Evolutionary conservation across 1,140 invertebrate genomes (phyloP), one percentile per base, ranked within the genome.

Genomic region (Lepidostoma basale): DNA sequence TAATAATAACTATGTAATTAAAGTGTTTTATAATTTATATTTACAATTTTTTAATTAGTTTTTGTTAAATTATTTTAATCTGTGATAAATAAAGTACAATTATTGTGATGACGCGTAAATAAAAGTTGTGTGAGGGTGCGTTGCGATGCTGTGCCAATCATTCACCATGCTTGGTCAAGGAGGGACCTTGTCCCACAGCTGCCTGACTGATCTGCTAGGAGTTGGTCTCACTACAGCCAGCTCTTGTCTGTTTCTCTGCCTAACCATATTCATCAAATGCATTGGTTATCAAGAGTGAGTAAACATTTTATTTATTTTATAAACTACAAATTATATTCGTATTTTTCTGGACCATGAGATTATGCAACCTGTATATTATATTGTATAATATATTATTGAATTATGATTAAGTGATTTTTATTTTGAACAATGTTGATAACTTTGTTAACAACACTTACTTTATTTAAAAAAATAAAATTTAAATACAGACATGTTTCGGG

Each of bases 181-280:
- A 1, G 14, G 3, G n/a, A 8, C 16, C 25, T 23, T 23, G 45
- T 12, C 6, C 0, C 22, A 23, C 22, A 49, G 18, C 20, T 63
- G 60, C 42, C 42, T 49, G 25, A 47, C 45, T 22, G 60, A 63
- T 20, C 44, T 63, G 1, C n/a, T 49, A 6, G 60, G 60, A 12
- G 33, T 47, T 0, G 60, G 25, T 5, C 28, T 49, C 5, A 45
- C 60, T 0, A 18, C 28, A 10, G 30, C 25, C 28, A 49, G 22
- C 60, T 25, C 60, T 28, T 42, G 23, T 26, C 42, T 63, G 8
- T 23, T 44, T 3, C 36, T 28, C 25, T 47, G 60, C 26, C 23
- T 63, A 23, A 26, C 26, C 3, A n/a, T 63, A 14, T 63, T 28
- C 28, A n/a, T 63, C 4, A 63, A n/a, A 22, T 26, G 44, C 25